These are phyloP conservation scores for Gadus macrocephalus DNA, from an alignment of 2,113 vertebrate genomes.

Conservation along the genomic window DNA sequence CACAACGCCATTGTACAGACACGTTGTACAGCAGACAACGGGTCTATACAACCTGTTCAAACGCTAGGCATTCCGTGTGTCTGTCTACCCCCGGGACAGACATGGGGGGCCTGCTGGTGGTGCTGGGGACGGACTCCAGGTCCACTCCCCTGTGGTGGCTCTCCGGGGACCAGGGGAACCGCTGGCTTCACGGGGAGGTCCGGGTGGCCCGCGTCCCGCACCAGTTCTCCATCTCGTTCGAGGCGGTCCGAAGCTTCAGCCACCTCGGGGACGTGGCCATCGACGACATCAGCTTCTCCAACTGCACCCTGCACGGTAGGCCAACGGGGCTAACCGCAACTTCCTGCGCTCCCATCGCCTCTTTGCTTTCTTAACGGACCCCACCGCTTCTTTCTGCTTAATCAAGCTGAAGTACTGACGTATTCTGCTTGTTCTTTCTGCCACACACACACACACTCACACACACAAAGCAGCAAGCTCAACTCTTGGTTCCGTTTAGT, in stretches of 20 bases:
- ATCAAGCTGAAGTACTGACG: too few relatives aligned
- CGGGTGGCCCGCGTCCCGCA: constrained; percentile 52
- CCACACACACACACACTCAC: too few relatives aligned
- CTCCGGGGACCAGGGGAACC: constrained; percentile 49
- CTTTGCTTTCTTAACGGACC: background rate
- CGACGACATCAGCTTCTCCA: constrained; percentile 65
- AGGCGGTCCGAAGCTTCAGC: constrained; percentile 59
- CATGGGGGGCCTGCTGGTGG: constrained; percentile 51
- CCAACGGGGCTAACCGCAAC: background rate
- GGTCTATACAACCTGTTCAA: too few relatives aligned
- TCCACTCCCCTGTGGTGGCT: constrained; percentile 61
- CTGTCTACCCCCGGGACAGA: constrained; percentile 37
- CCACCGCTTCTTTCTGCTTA: too few relatives aligned
- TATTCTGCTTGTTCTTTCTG: too few relatives aligned
- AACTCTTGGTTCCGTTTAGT: too few relatives aligned
- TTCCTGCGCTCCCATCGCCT: too few relatives aligned
- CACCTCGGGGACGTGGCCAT: constrained; percentile 59
- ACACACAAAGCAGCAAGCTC: too few relatives aligned
- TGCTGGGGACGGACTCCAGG: constrained; percentile 49
- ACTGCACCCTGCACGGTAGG: constrained; percentile 66
- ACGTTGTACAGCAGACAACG: too few relatives aligned
- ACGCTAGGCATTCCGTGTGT: too few relatives aligned
- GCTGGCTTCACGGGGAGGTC: constrained; percentile 57
- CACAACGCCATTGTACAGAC: too few relatives aligned
- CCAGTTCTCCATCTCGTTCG: constrained; percentile 63